A percentile compares a stretch with the other conserved stretches of the same genome.
Conservation (phyloP, 2,113 vertebrate genomes). For the Martes martes region DNA sequence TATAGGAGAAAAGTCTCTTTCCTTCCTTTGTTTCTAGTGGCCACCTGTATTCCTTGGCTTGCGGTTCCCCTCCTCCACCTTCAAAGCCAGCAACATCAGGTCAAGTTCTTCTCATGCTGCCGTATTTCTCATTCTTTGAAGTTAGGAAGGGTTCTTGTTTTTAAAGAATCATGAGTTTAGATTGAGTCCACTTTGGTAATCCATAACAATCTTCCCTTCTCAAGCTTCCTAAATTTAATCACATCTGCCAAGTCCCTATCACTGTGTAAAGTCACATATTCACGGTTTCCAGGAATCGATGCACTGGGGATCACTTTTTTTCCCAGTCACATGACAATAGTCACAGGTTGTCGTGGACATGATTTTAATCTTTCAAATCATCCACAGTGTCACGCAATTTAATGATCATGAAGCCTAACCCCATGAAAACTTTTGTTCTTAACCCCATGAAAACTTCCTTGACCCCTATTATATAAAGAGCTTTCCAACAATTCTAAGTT, state of each 20-base stretch:
- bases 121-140: background rate
- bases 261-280: background rate
- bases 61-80: background rate
- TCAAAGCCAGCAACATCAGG: background rate
- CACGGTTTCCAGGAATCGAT: background rate
- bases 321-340: background rate
- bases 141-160: background rate
- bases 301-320: background rate
- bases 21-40: background rate
- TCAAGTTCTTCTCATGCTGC: background rate
- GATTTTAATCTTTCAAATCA: background rate
- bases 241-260: background rate
- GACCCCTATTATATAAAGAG: background rate
- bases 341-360: background rate
- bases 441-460: background rate
- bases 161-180: background rate
- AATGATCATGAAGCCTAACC: background rate
- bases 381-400: fast-evolving
- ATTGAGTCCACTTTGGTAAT: background rate
- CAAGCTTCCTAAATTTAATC: background rate
- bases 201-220: background rate
- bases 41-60: background rate
- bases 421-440: background rate
- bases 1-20: background rate
- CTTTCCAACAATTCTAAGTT: background rate